Base-by-base conservation (phyloP, 53 echinoderm and acorn worm genomes). In the Apostichopus leukothele region DNA sequence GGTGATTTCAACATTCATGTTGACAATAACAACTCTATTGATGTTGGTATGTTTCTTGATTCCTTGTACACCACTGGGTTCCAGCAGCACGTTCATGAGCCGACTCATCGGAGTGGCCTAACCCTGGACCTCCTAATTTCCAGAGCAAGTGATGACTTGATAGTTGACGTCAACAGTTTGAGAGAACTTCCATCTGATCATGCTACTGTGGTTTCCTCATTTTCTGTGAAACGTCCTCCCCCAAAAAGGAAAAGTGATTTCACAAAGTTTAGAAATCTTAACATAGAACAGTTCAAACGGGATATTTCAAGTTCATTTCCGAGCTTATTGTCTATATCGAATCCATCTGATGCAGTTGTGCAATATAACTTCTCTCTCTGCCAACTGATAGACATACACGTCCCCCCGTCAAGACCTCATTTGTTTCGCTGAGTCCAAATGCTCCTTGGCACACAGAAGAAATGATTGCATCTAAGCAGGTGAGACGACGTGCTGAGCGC, bases 151-250 rank as follows among this genome's bases (percentile, higher is more conserved):
- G 53, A 10, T n/a, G 52, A 50, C 9, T 12, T 86, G 1, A 75
- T 75, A 6, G n/a, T 74, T 3, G 21, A 75, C 22, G 18, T 75
- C 23, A 55, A 51, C 6, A 12, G n/a, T 1, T 0, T 23, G 4
- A 59, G 25, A 26, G 53, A 18, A n/a, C 60, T 90, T 11, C 84
- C 76, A 86, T 90, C 86, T 7, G 86, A 90, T 39, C 90, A 90
- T 61, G 52, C 74, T 26, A 76, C 86, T 5, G 90, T 86, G 18
- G 6, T 60, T 1, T 86, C 79, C 53, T 11, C 52, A 3, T 6
- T 90, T 3, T 59, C 88, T 14, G n/a, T n/a, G n/a, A n/a, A n/a
- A n/a, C n/a, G n/a, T n/a, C n/a, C n/a, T n/a, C n/a, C n/a, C n/a
- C n/a, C n/a, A n/a, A n/a, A n/a, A n/a, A n/a, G n/a, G n/a, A n/a